Evolutionary conservation across 2,797 vertebrate genomes (phyloP).

Genomic region (Liparis tanakae): DNA sequence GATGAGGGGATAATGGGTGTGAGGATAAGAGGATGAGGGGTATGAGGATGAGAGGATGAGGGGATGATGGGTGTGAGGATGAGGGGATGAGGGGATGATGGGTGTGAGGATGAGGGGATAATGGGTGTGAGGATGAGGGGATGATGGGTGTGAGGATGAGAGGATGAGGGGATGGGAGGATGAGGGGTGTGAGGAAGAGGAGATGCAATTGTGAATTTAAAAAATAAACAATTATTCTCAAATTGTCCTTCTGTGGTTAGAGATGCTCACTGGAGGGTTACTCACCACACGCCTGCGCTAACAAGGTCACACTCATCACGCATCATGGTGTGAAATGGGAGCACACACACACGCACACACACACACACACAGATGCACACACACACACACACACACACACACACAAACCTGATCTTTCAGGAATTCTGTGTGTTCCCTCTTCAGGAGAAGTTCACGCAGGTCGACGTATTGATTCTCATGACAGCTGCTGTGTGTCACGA

Average conservation of each 20-base stretch:
- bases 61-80: no score
- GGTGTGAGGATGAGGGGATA: no score
- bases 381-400: no score
- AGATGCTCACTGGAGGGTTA: conserved; percentile 39
- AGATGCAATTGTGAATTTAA: not conserved
- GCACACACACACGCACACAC: not conserved
- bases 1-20: no score
- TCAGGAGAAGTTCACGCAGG: conserved; percentile 89
- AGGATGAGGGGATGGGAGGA: not conserved
- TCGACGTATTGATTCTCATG: conserved; percentile 91
- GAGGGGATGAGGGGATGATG: no score
- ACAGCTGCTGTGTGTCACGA: conserved; percentile 94
- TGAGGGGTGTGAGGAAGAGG: not conserved
- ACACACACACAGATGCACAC: no score
- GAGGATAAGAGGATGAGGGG: no score
- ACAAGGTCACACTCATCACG: conserved; percentile 22
- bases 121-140: no score
- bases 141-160: no score
- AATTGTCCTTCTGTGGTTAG: conserved; percentile 33
- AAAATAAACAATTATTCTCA: not conserved
- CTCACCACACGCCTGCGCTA: conserved; percentile 49
- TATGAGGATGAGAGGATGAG: no score
- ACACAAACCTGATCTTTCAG: no score
- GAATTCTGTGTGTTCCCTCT: conserved; percentile 13
- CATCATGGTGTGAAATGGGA: not conserved